Evolutionary conservation across 2,888 invertebrate genomes (phyloP).

Genomic region (Polydesmus complanatus): DNA sequence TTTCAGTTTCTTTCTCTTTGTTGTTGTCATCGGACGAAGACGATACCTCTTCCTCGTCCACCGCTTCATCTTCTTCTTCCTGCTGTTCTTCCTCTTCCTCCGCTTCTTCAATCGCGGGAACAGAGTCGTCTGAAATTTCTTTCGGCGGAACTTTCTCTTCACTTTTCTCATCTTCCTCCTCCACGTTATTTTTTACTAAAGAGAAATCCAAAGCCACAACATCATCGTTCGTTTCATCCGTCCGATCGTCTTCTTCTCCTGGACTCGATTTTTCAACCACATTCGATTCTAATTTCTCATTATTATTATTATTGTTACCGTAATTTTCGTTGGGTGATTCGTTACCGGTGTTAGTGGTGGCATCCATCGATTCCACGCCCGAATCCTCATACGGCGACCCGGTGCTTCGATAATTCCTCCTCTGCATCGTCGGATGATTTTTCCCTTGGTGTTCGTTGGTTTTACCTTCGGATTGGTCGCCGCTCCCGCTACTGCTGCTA

Average conservation of each 20-base stretch:
- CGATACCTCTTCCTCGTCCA: not conserved
- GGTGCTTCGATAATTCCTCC: slow-evolving; percentile 14
- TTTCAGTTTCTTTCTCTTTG: slow-evolving; percentile 8
- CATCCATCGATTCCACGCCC: slow-evolving; percentile 86
- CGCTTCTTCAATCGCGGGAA: not conserved
- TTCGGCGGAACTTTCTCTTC: no score
- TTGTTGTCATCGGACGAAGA: slow-evolving; percentile 16
- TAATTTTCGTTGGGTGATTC: slow-evolving; percentile 1
- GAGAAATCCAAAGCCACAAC: not conserved
- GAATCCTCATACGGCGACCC: slow-evolving; percentile 66
- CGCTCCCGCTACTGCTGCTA: slow-evolving; percentile 37
- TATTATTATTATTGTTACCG: not conserved
- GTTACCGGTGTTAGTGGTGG: slow-evolving; percentile 44
- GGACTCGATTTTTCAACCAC: not conserved
- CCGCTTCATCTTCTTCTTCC: not conserved
- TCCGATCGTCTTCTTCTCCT: not conserved
- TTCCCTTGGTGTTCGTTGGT: not conserved
- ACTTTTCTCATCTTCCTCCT: no score
- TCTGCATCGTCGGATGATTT: slow-evolving; percentile 3
- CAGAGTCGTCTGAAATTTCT: not conserved
- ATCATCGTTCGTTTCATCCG: not conserved
- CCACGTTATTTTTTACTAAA: no score
- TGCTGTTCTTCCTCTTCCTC: slow-evolving; percentile 3
- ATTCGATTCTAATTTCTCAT: not conserved
- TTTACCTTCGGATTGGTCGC: slow-evolving; percentile 43